phyloP scores from a whole-genome alignment of 2,888 invertebrate genomes.

The Lysandra coridon region DNA sequence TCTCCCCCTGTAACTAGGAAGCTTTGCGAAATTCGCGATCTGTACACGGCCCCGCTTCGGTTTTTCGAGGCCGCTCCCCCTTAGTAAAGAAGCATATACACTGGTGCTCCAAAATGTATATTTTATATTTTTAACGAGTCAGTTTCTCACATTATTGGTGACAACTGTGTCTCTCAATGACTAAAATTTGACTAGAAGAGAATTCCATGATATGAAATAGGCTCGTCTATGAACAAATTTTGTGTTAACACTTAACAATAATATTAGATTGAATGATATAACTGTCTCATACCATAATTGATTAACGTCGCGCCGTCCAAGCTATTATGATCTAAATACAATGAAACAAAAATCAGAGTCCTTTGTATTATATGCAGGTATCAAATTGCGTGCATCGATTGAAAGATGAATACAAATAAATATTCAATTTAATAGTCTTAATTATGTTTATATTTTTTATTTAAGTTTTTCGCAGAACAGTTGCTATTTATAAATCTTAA shows the following conservation, averaged over 20 bases:
- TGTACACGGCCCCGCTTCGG: constrained; percentile 71
- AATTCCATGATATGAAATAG: no score
- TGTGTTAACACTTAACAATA: no score
- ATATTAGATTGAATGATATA: no score
- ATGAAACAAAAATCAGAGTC: neutral
- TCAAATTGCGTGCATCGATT: neutral
- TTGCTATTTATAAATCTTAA: neutral
- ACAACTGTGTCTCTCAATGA: neutral
- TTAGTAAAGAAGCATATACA: constrained; percentile 42
- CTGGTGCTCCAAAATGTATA: constrained; percentile 17
- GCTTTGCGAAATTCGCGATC: constrained; percentile 76
- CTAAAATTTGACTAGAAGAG: no score
- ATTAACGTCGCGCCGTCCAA: neutral
- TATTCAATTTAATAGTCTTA: constrained; percentile 32
- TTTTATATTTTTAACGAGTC: neutral
- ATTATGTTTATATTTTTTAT: neutral
- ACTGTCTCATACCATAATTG: neutral
- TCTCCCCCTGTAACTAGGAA: constrained; percentile 71
- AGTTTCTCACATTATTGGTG: neutral
- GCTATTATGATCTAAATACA: neutral
- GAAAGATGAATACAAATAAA: neutral
- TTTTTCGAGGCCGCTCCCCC: constrained; percentile 73
- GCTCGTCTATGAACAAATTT: neutral
- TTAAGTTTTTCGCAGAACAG: neutral
- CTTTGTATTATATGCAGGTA: constrained; percentile 7